Percentiles rank a stretch among this genome's conserved stretches.
Evolutionary conservation across 2,888 invertebrate species (phyloP).

Genomic region (Leptinotarsa peninsularis): DNA sequence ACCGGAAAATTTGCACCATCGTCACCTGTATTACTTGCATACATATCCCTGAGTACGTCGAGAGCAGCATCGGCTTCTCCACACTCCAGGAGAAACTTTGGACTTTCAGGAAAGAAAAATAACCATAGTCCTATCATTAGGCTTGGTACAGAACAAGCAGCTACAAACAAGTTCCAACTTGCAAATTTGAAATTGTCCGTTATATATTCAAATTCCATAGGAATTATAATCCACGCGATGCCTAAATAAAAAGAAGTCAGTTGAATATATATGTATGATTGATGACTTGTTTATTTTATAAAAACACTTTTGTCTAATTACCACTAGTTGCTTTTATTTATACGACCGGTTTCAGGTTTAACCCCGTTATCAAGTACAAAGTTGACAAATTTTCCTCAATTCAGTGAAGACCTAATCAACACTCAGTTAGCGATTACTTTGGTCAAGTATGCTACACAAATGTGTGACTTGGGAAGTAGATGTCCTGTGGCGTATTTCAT

Average conservation of each 20-base stretch:
- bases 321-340: too few species aligned
- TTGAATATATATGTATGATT: too few species aligned
- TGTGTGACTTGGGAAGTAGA: too few species aligned
- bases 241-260: slow-evolving; percentile 66
- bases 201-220: slow-evolving; percentile 73
- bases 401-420: too few species aligned
- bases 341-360: too few species aligned
- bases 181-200: slow-evolving; percentile 75
- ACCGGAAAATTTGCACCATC: slow-evolving; percentile 79
- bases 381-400: too few species aligned
- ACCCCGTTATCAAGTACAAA: too few species aligned
- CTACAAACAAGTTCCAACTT: slow-evolving; percentile 86
- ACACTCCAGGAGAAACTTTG: slow-evolving; percentile 84
- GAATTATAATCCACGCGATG: slow-evolving; percentile 84
- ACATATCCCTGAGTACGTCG: slow-evolving; percentile 76
- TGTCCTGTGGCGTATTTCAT: too few species aligned
- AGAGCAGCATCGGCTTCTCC: slow-evolving; percentile 83
- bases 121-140: slow-evolving; percentile 77
- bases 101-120: slow-evolving; percentile 83
- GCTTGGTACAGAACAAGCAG: slow-evolving; percentile 79
- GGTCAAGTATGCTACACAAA: too few species aligned
- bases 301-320: too few species aligned
- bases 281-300: too few species aligned
- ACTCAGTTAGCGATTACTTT: too few species aligned
- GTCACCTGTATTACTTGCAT: slow-evolving; percentile 78